Percentiles rank a stretch among this genome's conserved stretches.
Evolutionary conservation across 1,140 invertebrate species (phyloP).

Genomic region (Aethina tumida): DNA sequence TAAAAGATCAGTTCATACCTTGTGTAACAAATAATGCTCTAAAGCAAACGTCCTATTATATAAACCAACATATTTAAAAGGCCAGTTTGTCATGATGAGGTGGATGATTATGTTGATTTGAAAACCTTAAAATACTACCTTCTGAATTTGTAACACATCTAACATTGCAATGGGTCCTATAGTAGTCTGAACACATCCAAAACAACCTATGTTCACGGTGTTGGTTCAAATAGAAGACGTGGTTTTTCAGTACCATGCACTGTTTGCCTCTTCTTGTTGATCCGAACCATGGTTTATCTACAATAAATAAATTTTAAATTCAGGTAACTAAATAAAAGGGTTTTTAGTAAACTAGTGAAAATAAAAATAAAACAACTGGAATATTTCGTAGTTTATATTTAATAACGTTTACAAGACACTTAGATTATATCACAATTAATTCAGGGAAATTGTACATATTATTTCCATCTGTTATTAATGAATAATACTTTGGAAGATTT

Average conservation of each 20-base stretch:
- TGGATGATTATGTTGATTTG: slow-evolving; percentile 1
- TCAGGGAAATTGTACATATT: too few relatives aligned
- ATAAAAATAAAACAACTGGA: too few relatives aligned
- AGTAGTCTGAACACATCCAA: slow-evolving; percentile 11
- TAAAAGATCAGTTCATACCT: not conserved
- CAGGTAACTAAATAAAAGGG: not conserved
- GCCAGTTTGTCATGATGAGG: not conserved
- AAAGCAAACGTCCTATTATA: too few relatives aligned
- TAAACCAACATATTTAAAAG: too few relatives aligned
- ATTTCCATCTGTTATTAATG: too few relatives aligned
- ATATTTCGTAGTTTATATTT: too few relatives aligned
- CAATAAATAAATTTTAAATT: slow-evolving; percentile 8
- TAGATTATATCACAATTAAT: too few relatives aligned
- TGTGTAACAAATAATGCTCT: too few relatives aligned
- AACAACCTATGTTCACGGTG: slow-evolving; percentile 3
- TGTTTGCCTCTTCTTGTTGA: slow-evolving; percentile 13
- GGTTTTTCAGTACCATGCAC: slow-evolving; percentile 15
- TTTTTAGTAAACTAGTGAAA: too few relatives aligned
- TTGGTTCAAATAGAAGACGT: slow-evolving; percentile 20
- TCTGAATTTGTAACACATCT: slow-evolving; percentile 8
- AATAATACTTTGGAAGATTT: too few relatives aligned
- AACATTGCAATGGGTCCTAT: slow-evolving; percentile 14
- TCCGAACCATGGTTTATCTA: slow-evolving; percentile 7
- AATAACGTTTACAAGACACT: too few relatives aligned
- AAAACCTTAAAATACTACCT: not conserved